Evolutionary conservation across 2,797 vertebrate genomes (phyloP).

Genomic region (Anas acuta): DNA sequence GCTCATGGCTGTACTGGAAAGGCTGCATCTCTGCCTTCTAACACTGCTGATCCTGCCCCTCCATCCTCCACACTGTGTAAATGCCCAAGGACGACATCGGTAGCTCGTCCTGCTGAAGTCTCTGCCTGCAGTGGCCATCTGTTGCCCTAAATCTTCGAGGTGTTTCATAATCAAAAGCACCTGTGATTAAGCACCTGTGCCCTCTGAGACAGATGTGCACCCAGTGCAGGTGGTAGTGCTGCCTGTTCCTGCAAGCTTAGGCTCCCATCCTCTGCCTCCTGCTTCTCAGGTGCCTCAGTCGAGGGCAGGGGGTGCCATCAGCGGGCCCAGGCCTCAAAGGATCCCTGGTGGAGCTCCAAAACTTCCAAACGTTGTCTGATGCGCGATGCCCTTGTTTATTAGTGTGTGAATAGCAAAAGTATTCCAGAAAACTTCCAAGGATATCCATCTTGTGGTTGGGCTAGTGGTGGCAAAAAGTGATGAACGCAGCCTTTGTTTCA

Average conservation of each 20-base stretch:
- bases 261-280: background rate
- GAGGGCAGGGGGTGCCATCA: background rate
- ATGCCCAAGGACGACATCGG: accelerated
- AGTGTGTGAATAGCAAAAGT: background rate
- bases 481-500: background rate
- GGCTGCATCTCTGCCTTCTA: background rate
- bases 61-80: accelerated
- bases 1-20: background rate
- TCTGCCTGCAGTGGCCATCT: background rate
- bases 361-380: background rate
- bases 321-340: background rate
- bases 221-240: background rate
- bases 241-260: background rate
- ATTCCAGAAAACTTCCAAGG: background rate
- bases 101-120: background rate
- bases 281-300: background rate
- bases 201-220: background rate
- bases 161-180: background rate
- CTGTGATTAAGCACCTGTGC: background rate
- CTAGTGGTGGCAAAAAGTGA: background rate
- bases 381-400: background rate
- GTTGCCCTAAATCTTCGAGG: background rate
- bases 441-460: background rate
- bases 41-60: background rate
- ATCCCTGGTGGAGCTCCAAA: background rate